phyloP scores from a whole-genome alignment of 2,888 invertebrate species.

The Sicus ferrugineus region DNA sequence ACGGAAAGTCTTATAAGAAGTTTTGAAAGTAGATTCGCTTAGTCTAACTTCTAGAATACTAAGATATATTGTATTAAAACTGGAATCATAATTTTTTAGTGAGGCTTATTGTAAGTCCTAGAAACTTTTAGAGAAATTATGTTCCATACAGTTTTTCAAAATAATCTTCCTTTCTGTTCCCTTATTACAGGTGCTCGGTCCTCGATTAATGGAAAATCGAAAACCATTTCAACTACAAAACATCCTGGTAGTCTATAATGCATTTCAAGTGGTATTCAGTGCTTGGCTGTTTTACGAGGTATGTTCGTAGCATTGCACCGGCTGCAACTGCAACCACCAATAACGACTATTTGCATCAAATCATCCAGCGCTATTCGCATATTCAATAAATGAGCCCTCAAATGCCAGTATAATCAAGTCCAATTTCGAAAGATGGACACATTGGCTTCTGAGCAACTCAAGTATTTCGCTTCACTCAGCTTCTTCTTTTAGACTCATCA shows the following conservation, averaged over 20 bases:
- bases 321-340: conserved; percentile 20
- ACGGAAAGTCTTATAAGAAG: too few species aligned
- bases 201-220: conserved; percentile 89
- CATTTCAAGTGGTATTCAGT: conserved; percentile 90
- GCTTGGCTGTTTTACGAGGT: conserved; percentile 93
- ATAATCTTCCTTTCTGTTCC: background rate
- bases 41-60: too few species aligned
- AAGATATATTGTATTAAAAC: too few species aligned
- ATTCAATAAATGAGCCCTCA: conserved; percentile 10
- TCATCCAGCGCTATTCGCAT: background rate
- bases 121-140: too few species aligned
- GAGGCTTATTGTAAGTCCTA: too few species aligned
- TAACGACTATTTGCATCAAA: background rate
- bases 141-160: too few species aligned
- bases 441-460: too few species aligned
- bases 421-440: too few species aligned
- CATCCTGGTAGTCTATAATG: conserved; percentile 81
- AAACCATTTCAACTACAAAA: conserved; percentile 86
- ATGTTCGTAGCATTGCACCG: conserved; percentile 58
- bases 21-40: too few species aligned
- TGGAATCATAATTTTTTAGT: too few species aligned
- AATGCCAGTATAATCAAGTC: too few species aligned
- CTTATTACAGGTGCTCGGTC: conserved; percentile 76
- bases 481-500: conserved; percentile 26
- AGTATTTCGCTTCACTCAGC: conserved; percentile 32